Percentiles rank a stretch among this genome's conserved stretches.
phyloP scores from a whole-genome alignment of 2,113 vertebrate genomes.

The Xiphophorus couchianus region DNA sequence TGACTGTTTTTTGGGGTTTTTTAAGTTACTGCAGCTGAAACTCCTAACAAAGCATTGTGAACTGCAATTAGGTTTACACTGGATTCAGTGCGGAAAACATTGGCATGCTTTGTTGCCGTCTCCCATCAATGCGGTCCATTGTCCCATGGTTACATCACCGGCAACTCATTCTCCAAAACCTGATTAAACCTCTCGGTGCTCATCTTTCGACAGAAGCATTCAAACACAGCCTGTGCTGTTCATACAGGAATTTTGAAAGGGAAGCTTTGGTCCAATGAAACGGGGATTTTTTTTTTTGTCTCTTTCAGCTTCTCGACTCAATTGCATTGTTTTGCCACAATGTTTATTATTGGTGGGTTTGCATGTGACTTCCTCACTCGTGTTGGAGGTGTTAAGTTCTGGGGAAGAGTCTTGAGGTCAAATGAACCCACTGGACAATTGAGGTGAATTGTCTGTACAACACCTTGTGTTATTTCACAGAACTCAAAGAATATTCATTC shows the following conservation, averaged over 20 bases:
- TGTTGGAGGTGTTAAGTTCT: neutral
- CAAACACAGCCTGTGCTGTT: neutral
- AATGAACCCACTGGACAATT: neutral
- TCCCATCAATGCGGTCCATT: constrained; percentile 46
- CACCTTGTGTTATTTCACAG: neutral
- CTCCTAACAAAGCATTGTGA: neutral
- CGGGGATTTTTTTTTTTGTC: neutral
- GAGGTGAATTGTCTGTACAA: neutral
- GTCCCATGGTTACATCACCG: constrained; percentile 39
- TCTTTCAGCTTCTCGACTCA: neutral
- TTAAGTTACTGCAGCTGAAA: neutral
- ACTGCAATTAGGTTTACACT: constrained; percentile 14
- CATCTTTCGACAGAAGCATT: neutral
- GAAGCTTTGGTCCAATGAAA: neutral
- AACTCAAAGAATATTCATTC: too few relatives aligned
- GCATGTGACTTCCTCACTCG: neutral
- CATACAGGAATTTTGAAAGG: neutral
- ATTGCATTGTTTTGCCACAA: neutral
- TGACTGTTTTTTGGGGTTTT: neutral
- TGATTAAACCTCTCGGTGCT: neutral
- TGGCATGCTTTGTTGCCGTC: constrained; percentile 11
- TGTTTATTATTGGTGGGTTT: neutral
- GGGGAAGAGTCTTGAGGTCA: neutral
- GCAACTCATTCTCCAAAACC: constrained; percentile 14
- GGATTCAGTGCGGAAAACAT: constrained; percentile 13